phyloP scores from a whole-genome alignment of 1,140 invertebrate genomes.

The Brachionus calyciflorus region DNA sequence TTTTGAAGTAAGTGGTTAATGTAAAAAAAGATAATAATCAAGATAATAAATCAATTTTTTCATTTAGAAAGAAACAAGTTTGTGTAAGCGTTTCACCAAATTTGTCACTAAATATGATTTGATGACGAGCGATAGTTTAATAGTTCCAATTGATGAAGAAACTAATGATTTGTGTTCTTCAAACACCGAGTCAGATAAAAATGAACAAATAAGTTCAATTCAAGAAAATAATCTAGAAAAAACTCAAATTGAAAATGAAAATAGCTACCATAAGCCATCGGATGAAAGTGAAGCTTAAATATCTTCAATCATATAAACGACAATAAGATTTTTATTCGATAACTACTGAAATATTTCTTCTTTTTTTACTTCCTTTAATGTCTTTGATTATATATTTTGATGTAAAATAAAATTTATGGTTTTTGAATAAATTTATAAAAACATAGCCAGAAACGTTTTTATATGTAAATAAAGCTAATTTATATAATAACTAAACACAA shows the following conservation, averaged over 20 bases:
- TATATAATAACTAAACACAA: too few species aligned
- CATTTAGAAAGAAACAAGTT: constrained; percentile 75
- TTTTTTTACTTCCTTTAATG: too few species aligned
- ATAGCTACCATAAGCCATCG: background rate
- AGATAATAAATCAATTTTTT: constrained; percentile 10
- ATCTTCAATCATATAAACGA: too few species aligned
- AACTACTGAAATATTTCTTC: too few species aligned
- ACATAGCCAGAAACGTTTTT: too few species aligned
- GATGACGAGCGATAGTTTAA: constrained; percentile 96
- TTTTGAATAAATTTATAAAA: too few species aligned
- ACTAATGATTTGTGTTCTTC: background rate
- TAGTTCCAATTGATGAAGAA: constrained; percentile 77
- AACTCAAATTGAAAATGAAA: constrained; percentile 1
- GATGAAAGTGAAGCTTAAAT: constrained; percentile 34
- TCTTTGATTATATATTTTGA: too few species aligned
- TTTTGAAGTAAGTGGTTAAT: constrained; percentile 80
- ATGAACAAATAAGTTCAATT: background rate
- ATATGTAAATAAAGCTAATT: too few species aligned
- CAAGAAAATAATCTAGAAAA: background rate
- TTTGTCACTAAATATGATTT: constrained; percentile 98
- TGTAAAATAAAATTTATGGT: too few species aligned
- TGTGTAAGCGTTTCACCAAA: constrained; percentile 91
- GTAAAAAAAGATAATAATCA: too few species aligned
- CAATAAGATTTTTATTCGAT: too few species aligned
- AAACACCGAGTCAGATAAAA: background rate